Percentiles rank a stretch among this genome's conserved stretches.
Conservation (phyloP, 2,888 invertebrate species). For the Callimorpha dominula region DNA sequence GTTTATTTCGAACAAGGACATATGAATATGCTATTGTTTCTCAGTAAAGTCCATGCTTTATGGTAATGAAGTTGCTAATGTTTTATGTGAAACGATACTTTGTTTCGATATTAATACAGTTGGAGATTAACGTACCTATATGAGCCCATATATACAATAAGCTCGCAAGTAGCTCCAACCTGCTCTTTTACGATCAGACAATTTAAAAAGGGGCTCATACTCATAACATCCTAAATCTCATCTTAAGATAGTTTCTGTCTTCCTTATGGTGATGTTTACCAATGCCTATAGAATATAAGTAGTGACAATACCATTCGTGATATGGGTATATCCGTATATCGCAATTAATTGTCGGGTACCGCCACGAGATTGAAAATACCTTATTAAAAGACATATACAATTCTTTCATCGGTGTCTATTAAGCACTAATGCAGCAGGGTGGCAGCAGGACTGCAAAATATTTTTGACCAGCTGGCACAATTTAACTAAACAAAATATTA, state of each 20-base stretch:
- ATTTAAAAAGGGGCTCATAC: not conserved
- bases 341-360: no score
- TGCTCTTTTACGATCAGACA: not conserved
- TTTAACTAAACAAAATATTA: no score
- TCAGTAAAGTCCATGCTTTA: conserved; percentile 34
- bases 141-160: not conserved
- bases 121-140: not conserved
- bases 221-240: not conserved
- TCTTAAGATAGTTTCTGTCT: not conserved
- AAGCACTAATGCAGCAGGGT: no score
- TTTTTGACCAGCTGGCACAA: no score
- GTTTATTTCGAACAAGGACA: conserved; percentile 38
- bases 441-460: no score
- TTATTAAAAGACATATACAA: no score
- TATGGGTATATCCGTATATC: no score
- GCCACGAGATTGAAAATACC: no score
- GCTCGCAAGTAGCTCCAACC: not conserved
- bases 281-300: no score
- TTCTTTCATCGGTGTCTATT: no score
- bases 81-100: conserved; percentile 17
- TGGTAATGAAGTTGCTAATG: conserved; percentile 34
- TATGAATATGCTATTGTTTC: conserved; percentile 39
- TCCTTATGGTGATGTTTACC: no score
- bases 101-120: conserved; percentile 1
- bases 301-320: no score